These are phyloP conservation scores for Papilio helenus DNA, from an alignment of 1,140 invertebrate species.

Conservation along the genomic window DNA sequence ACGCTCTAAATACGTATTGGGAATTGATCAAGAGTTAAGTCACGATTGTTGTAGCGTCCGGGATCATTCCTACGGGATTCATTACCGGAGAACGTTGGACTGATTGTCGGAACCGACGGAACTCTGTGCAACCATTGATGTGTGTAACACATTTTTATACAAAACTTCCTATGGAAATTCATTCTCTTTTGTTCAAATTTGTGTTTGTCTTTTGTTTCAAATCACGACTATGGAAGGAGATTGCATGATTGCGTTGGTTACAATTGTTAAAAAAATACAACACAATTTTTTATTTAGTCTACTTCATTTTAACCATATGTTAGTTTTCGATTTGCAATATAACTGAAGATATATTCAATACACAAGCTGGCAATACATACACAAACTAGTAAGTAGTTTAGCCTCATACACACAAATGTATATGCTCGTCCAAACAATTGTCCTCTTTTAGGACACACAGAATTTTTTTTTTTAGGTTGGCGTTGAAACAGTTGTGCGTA, in stretches of 20 bases:
- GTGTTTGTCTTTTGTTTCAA: not conserved
- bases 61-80: constrained; percentile 73
- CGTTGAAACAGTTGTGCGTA: constrained; percentile 23
- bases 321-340: no score
- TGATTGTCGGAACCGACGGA: constrained; percentile 65
- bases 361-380: no score
- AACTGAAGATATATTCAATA: no score
- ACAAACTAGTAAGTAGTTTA: no score
- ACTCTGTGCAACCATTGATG: constrained; percentile 30
- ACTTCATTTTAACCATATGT: no score
- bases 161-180: not conserved
- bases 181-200: not conserved
- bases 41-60: constrained; percentile 73
- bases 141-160: constrained; percentile 17
- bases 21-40: constrained; percentile 79
- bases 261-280: no score
- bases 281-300: no score
- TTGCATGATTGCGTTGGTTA: no score
- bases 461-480: no score
- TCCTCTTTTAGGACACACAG: no score
- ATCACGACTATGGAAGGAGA: not conserved
- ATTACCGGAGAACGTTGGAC: constrained; percentile 69
- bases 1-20: constrained; percentile 64
- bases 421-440: no score
- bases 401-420: no score